phyloP scores from a whole-genome alignment of 2,797 vertebrate genomes.

The Chaetodon trifasciatus region DNA sequence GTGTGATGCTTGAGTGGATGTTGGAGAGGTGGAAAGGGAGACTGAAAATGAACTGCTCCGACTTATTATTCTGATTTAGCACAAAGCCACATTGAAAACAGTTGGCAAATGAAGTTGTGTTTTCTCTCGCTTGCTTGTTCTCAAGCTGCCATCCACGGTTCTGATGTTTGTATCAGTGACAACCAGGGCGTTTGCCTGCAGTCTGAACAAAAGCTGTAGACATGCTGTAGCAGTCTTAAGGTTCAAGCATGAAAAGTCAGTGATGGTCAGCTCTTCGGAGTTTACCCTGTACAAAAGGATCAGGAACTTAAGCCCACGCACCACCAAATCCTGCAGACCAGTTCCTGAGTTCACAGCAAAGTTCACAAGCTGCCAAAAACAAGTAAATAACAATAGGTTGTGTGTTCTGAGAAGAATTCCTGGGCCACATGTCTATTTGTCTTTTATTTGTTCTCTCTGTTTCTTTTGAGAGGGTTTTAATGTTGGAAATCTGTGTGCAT shows the following conservation, averaged over 20 bases:
- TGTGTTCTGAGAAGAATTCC: background rate
- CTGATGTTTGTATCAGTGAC: background rate
- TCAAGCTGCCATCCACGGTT: background rate
- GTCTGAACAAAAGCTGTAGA: background rate
- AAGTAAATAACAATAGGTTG: too few species aligned
- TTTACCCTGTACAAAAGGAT: background rate
- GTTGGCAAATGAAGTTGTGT: background rate
- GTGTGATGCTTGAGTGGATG: background rate
- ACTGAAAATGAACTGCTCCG: background rate
- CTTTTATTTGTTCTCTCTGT: background rate
- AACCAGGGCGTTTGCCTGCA: background rate
- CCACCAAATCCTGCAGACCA: background rate
- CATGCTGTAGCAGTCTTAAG: background rate
- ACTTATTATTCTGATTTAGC: too few species aligned
- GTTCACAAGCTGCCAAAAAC: background rate
- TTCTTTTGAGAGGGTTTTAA: background rate
- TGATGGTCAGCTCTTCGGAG: background rate
- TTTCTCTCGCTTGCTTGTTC: background rate
- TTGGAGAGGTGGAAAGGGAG: background rate
- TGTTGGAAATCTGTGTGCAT: background rate
- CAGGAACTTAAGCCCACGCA: background rate
- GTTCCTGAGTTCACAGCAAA: background rate
- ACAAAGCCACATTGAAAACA: background rate
- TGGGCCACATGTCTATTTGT: background rate
- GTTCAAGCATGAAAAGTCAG: background rate